Conservation (phyloP, 1,140 invertebrate species). For the Drosophila mayri region DNA sequence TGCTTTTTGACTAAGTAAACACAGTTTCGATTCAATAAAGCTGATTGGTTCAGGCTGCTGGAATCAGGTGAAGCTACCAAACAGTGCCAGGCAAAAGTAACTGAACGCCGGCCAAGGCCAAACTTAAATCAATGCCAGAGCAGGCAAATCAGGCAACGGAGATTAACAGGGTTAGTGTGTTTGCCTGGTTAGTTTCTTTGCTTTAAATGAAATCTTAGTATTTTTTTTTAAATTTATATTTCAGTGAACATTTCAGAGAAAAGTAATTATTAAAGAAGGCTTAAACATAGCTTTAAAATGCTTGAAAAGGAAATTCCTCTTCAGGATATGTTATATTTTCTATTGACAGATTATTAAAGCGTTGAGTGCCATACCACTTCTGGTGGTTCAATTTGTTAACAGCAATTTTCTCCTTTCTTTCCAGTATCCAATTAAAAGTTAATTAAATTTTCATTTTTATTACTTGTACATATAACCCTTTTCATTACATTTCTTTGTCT, state of each 20-base stretch:
- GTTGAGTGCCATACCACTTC: neutral
- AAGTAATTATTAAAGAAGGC: neutral
- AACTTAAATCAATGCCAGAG: neutral
- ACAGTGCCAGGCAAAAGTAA: slow-evolving; percentile 15
- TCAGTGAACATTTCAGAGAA: neutral
- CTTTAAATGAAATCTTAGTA: neutral
- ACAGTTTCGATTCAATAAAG: slow-evolving; percentile 60
- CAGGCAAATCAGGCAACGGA: slow-evolving; percentile 1
- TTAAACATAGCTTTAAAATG: neutral
- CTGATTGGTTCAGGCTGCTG: slow-evolving; percentile 40
- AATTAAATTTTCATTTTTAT: neutral
- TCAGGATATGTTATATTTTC: neutral
- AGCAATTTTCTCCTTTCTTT: neutral
- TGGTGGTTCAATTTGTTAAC: neutral
- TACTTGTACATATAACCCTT: neutral
- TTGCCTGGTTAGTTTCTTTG: slow-evolving; percentile 17
- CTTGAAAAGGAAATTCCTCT: neutral
- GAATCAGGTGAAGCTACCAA: slow-evolving; percentile 18
- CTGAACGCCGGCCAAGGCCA: slow-evolving; percentile 25
- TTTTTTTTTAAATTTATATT: neutral
- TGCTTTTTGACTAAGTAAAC: slow-evolving; percentile 69
- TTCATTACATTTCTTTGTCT: neutral
- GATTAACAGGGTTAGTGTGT: slow-evolving; percentile 26
- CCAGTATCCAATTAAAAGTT: slow-evolving; percentile 4
- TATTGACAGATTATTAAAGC: neutral